A percentile compares a stretch with the other conserved stretches of the same genome.
Conservation (phyloP, 1,140 invertebrate species). For the Zaprionus tsacasi region DNA sequence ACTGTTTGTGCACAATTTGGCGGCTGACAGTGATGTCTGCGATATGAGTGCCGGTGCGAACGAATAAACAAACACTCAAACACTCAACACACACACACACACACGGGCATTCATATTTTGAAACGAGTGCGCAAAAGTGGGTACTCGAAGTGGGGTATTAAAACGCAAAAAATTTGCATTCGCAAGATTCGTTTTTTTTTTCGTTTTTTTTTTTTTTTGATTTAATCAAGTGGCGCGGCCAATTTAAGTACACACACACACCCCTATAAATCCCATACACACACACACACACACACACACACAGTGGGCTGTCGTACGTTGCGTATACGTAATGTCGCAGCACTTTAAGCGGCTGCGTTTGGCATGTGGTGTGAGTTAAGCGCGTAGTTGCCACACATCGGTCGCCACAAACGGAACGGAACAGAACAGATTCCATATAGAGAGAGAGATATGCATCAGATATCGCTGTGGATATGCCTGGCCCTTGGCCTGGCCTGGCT, state of each 20-base stretch:
- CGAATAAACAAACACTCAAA: constrained; percentile 8
- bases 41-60: background rate
- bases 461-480: constrained; percentile 51
- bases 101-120: background rate
- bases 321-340: constrained; percentile 69
- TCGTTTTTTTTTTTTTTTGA: constrained; percentile 60
- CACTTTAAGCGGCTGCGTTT: constrained; percentile 14
- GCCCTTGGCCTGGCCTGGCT: constrained; percentile 43
- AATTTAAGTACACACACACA: constrained; percentile 57
- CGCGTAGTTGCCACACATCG: constrained; percentile 70
- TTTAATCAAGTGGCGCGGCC: constrained; percentile 74
- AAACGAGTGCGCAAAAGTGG: constrained; percentile 2
- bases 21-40: constrained; percentile 30
- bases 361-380: constrained; percentile 69
- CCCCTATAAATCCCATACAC: no score
- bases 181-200: constrained; percentile 48
- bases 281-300: constrained; percentile 24
- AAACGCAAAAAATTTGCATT: constrained; percentile 74
- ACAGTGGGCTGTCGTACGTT: constrained; percentile 41
- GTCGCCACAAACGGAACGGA: constrained; percentile 33
- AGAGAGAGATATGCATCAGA: constrained; percentile 42
- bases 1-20: constrained; percentile 52
- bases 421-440: constrained; percentile 11
- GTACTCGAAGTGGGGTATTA: constrained; percentile 38
- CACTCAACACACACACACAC: background rate